phyloP scores from a whole-genome alignment of 1,140 invertebrate species.

The Drosophila virilis region DNA sequence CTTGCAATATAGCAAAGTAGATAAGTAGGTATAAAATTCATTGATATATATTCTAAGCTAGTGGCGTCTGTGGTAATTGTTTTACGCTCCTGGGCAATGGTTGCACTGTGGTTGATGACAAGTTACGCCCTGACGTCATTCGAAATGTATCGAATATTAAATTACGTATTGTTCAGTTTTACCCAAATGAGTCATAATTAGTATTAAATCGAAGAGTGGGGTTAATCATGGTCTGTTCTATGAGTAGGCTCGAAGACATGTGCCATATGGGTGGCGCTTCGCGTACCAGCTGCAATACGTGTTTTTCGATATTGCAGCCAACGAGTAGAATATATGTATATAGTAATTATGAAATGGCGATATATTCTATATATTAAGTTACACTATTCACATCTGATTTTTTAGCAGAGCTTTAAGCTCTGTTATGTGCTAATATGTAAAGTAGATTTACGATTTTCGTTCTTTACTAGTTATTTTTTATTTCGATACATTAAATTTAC shows the following conservation, averaged over 20 bases:
- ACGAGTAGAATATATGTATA: too few species aligned
- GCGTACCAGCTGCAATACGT: neutral
- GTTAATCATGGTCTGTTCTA: constrained; percentile 10
- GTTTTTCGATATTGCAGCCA: too few species aligned
- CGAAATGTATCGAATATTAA: constrained; percentile 28
- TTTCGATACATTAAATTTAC: neutral
- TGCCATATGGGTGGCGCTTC: neutral
- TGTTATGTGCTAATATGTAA: too few species aligned
- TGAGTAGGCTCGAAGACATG: constrained; percentile 8
- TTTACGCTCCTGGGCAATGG: constrained; percentile 34
- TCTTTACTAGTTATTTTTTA: too few species aligned
- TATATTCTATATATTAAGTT: too few species aligned
- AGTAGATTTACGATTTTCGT: neutral
- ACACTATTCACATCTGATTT: too few species aligned
- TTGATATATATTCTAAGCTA: constrained; percentile 18
- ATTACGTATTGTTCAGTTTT: constrained; percentile 19
- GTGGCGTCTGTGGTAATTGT: constrained; percentile 22
- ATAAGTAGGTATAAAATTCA: constrained; percentile 1
- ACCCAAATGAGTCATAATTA: constrained; percentile 27
- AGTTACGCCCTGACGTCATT: constrained; percentile 27
- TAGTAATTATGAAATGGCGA: too few species aligned
- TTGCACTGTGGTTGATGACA: constrained; percentile 7
- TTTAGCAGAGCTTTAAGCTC: too few species aligned
- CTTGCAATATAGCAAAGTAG: constrained; percentile 34
- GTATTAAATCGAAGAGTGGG: constrained; percentile 5